Evolutionary conservation across 2,888 invertebrate species (phyloP).

Genomic region (Papilio protenor): DNA sequence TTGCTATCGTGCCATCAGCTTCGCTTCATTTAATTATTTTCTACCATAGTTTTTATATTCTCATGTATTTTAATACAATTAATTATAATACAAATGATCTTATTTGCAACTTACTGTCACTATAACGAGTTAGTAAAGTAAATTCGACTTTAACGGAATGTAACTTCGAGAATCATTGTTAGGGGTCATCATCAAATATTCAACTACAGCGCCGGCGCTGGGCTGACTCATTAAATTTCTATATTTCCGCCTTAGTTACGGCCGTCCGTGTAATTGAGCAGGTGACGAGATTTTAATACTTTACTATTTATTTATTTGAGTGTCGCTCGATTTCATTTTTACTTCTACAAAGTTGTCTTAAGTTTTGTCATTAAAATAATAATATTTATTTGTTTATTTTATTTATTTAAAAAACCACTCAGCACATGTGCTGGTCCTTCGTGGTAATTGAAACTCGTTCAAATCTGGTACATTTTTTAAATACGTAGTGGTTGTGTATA

Average conservation of each 20-base stretch:
- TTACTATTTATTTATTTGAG: constrained; percentile 27
- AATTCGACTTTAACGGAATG: not conserved
- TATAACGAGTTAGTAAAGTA: not conserved
- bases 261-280: constrained; percentile 42
- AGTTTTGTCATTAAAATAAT: not conserved
- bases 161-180: constrained; percentile 4
- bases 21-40: not conserved
- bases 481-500: too few relatives aligned
- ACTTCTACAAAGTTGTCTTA: not conserved
- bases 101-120: not conserved
- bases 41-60: not conserved
- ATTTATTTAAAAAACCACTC: too few relatives aligned
- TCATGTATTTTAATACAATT: not conserved
- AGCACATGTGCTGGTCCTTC: too few relatives aligned
- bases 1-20: not conserved
- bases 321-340: not conserved
- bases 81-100: not conserved
- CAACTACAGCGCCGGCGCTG: constrained; percentile 30
- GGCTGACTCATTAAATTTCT: constrained; percentile 49
- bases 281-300: constrained; percentile 32
- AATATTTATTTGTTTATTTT: too few relatives aligned
- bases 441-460: too few relatives aligned
- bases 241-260: constrained; percentile 47
- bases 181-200: constrained; percentile 42
- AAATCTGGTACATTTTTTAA: too few relatives aligned